Conservation (phyloP, 2,113 vertebrate species). For the Ovis aries region ARS-UI_Ramb_v3.0 NC_056071.1:32861001-32861500, state of each 20-base stretch:
- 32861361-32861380: background rate
- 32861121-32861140: background rate
- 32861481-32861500: constrained; percentile 1
- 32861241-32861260: background rate
- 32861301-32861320: background rate
- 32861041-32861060: background rate
- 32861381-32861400: background rate
- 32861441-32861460: background rate
- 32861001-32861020: background rate
- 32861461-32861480: background rate
- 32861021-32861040: background rate
- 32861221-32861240: background rate
- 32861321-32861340: background rate
- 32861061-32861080: background rate
- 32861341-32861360: background rate
- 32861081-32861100: background rate
- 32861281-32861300: background rate
- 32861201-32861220: background rate
- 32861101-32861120: background rate
- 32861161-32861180: background rate
- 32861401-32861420: background rate
- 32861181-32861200: background rate
- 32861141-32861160: background rate
- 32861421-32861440: background rate
- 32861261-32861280: background rate